Evolutionary conservation across 2,888 invertebrate species (phyloP).

Genomic region (Eupeodes latifasciatus): DNA sequence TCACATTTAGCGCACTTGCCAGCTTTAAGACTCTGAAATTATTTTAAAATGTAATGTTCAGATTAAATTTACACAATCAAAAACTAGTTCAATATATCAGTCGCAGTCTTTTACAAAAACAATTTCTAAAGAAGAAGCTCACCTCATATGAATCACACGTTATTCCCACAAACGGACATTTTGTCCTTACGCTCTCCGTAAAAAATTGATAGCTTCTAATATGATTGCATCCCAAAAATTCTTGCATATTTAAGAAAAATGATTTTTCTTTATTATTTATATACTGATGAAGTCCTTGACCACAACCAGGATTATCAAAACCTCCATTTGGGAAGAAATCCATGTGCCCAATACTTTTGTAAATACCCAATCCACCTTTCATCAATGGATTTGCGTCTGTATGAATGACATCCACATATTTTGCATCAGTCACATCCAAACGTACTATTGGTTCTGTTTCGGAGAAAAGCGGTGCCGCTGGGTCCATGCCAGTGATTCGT

Average conservation of each 20-base stretch:
- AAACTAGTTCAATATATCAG: no score
- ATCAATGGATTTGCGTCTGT: constrained; percentile 93
- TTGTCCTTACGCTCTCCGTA: constrained; percentile 91
- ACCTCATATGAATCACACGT: constrained; percentile 92
- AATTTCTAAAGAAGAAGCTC: constrained; percentile 76
- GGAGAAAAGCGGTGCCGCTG: constrained; percentile 96
- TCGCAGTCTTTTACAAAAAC: no score
- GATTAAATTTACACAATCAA: no score
- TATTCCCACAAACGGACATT: constrained; percentile 91
- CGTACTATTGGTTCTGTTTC: constrained; percentile 92
- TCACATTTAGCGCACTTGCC: constrained; percentile 90
- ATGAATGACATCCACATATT: constrained; percentile 95
- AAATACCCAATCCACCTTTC: constrained; percentile 91
- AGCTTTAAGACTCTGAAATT: constrained; percentile 86
- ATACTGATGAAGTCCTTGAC: constrained; percentile 86
- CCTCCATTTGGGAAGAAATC: constrained; percentile 97
- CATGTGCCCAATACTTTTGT: constrained; percentile 92
- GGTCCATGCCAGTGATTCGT: constrained; percentile 94
- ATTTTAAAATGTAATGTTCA: neutral
- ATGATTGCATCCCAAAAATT: constrained; percentile 92
- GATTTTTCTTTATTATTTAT: constrained; percentile 87
- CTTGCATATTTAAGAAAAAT: constrained; percentile 86
- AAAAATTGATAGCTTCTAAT: constrained; percentile 93
- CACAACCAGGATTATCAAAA: constrained; percentile 90
- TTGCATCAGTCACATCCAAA: constrained; percentile 93